Conservation (phyloP, 2,888 invertebrate species). For the Ischnus inquisitorius region DNA sequence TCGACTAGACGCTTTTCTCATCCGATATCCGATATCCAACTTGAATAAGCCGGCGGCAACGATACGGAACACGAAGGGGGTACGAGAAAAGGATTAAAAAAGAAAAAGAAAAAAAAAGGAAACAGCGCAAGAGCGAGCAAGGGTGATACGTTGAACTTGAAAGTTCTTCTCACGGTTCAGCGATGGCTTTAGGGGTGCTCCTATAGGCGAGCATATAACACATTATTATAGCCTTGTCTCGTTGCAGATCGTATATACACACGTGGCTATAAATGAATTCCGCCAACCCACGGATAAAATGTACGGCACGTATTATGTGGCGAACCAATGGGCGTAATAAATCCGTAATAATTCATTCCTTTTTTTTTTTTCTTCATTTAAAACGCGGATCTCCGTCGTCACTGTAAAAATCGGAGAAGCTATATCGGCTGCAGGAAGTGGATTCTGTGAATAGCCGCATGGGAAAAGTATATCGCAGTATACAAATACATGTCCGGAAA, state of each 20-base stretch:
- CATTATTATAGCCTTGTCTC: neutral
- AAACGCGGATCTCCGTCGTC: neutral
- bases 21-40: slow-evolving; percentile 38
- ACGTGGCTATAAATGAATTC: neutral
- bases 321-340: neutral
- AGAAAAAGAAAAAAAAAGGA: slow-evolving; percentile 8
- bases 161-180: slow-evolving; percentile 60
- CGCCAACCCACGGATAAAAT: neutral
- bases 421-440: neutral
- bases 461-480: neutral
- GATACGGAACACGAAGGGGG: slow-evolving; percentile 1
- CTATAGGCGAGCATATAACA: slow-evolving; percentile 5
- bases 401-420: neutral
- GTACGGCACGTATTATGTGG: neutral
- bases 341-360: neutral
- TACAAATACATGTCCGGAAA: too few species aligned
- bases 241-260: neutral
- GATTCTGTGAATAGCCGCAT: neutral
- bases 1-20: slow-evolving; percentile 12
- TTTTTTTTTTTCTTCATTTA: neutral
- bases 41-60: slow-evolving; percentile 2
- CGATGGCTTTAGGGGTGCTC: slow-evolving; percentile 20
- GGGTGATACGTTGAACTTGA: slow-evolving; percentile 68
- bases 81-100: slow-evolving; percentile 9
- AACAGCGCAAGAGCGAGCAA: slow-evolving; percentile 3